These are phyloP conservation scores for Tanypteryx hageni DNA, from an alignment of 2,888 invertebrate species.

Conservation along the genomic window DNA sequence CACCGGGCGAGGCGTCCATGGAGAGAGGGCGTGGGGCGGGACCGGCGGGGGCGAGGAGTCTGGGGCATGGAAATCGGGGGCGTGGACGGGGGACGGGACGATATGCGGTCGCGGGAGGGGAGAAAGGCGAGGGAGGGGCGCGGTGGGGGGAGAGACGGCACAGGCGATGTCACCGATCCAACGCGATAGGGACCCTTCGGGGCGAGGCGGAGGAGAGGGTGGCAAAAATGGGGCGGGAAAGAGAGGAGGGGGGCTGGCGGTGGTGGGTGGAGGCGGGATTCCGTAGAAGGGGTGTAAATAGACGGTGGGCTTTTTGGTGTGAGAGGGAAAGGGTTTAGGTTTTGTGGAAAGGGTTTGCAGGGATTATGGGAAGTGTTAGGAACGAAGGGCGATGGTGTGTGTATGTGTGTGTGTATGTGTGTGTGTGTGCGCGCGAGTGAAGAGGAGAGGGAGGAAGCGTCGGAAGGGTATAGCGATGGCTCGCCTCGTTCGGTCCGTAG, in stretches of 20 bases:
- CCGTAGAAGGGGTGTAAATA: slow-evolving; percentile 57
- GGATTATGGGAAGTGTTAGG: slow-evolving; percentile 58
- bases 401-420: background rate
- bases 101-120: background rate
- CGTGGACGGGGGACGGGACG: background rate
- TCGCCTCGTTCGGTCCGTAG: slow-evolving; percentile 34
- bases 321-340: slow-evolving; percentile 51
- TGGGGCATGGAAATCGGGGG: background rate
- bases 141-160: background rate
- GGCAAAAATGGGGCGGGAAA: background rate
- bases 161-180: slow-evolving; percentile 60
- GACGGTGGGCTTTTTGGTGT: slow-evolving; percentile 59
- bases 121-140: background rate
- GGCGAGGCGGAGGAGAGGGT: background rate
- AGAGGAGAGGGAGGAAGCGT: background rate
- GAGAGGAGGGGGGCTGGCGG: background rate
- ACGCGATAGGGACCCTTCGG: slow-evolving; percentile 47
- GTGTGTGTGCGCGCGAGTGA: background rate
- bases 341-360: slow-evolving; percentile 39
- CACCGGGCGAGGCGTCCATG: slow-evolving; percentile 23
- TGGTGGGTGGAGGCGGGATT: background rate
- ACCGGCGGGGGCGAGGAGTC: background rate
- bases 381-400: background rate
- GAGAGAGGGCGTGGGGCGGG: background rate
- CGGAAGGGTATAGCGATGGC: background rate